Percentiles rank a stretch among this genome's conserved stretches.
These are phyloP conservation scores for Leptinotarsa haldemani DNA, from an alignment of 2,888 invertebrate genomes.

Conservation along the genomic window DNA sequence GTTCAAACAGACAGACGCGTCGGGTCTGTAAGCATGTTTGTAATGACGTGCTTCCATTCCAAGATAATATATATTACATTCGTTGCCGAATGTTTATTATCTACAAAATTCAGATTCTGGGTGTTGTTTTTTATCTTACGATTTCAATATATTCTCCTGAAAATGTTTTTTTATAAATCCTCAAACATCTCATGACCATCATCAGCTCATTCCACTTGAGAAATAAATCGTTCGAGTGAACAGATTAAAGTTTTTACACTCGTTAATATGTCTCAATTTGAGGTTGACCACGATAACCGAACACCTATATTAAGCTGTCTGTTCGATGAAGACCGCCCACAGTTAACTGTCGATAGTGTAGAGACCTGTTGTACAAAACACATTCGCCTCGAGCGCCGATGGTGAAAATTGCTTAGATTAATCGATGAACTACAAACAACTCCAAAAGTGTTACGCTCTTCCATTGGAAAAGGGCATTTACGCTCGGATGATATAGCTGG, in stretches of 20 bases:
- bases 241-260: neutral
- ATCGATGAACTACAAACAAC: constrained; percentile 34
- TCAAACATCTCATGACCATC: neutral
- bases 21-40: too few species aligned
- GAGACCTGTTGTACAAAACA: constrained; percentile 61
- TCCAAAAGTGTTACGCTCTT: constrained; percentile 22
- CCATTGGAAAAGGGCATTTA: too few species aligned
- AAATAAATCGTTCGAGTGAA: neutral
- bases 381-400: constrained; percentile 56
- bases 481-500: too few species aligned
- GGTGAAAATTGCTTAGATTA: constrained; percentile 55
- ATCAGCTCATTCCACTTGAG: neutral
- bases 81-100: too few species aligned
- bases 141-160: too few species aligned
- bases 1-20: too few species aligned
- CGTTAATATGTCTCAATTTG: constrained; percentile 11
- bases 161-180: neutral
- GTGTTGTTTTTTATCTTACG: too few species aligned
- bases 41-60: too few species aligned
- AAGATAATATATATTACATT: too few species aligned
- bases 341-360: constrained; percentile 59
- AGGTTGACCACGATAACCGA: constrained; percentile 41
- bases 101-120: too few species aligned
- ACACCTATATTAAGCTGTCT: constrained; percentile 39
- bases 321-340: constrained; percentile 43